Base-by-base conservation (phyloP, 2,113 vertebrate species). In the Poeciliopsis occidentalis region DNA sequence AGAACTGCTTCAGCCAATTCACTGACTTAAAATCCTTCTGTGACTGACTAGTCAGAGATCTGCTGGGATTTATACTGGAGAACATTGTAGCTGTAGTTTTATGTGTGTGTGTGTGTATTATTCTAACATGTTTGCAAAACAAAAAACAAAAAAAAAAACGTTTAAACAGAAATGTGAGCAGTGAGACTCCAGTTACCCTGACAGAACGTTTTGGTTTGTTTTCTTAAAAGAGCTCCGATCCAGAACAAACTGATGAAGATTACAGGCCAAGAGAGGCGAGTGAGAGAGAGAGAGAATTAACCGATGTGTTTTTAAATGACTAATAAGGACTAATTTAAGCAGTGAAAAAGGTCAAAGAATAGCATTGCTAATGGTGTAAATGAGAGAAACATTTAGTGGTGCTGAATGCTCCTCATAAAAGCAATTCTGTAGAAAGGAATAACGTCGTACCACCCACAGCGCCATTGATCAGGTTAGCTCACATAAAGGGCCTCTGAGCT, bases 381-480 rank as follows among this genome's bases (percentile, higher is more conserved):
- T 74, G 70, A 84, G 39, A 77, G 83, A 89, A 86, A 85, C 84
- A 86, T 65, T 89, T 73, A 73, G 70, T 47, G 66, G 68, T 69
- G 26, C 65, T 75, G 41, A 76, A 24, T 63, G 41, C 57, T 29
- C 30, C 19, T 39, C 72, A 51, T 32, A 57, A 64, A 66, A 79
- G 74, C 80, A 51, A 72, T 85, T 86, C 68, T 79, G 34, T 27
- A 34, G 68, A 57, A 7, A 65, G 76, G 70, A 87, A 80, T 84
- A 90, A 89, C 60, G 75, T 69, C 61, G 69, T 66, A 12, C 92
- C 92, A 93, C 91, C 92, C 91, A 93, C 90, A 71, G 66, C 62
- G 87, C 70, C 75, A 85, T 81, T 86, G 88, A 92, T 89, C 26
- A 62, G 78, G 84, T 92, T 89, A 91, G 57, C 69, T 8, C 60